A percentile compares a stretch with the other conserved stretches of the same genome.
These are phyloP conservation scores for Palythoa heliodiscus DNA, from an alignment of 92 coral and sea anemone species.

Conservation along the genomic window DNA sequence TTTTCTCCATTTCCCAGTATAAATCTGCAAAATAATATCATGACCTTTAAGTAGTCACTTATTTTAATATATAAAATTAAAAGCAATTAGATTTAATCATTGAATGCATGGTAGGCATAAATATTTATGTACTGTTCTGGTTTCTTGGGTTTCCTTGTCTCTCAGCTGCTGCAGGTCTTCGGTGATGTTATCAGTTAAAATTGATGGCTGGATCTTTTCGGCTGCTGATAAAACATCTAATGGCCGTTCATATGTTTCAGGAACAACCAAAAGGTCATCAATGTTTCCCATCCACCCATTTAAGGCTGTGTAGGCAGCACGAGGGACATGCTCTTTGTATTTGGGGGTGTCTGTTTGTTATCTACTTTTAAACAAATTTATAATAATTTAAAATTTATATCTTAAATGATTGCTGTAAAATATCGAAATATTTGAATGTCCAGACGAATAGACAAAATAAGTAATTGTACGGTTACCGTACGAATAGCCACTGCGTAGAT, in stretches of 20 bases:
- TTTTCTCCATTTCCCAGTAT: no score
- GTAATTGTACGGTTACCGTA: no score
- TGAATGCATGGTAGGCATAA: neutral
- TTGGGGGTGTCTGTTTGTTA: constrained; percentile 35
- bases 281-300: constrained; percentile 23
- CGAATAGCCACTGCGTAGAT: no score
- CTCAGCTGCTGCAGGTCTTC: constrained; percentile 36
- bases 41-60: neutral
- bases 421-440: constrained; percentile 25
- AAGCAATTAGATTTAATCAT: neutral
- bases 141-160: constrained; percentile 38
- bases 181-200: constrained; percentile 13
- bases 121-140: neutral
- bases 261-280: constrained; percentile 25
- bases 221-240: constrained; percentile 19
- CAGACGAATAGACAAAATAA: neutral
- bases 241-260: constrained; percentile 39
- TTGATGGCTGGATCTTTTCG: constrained; percentile 16
- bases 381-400: constrained; percentile 8
- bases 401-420: constrained; percentile 22
- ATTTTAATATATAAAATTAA: neutral
- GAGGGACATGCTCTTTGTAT: constrained; percentile 42
- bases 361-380: constrained; percentile 22
- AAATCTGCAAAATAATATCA: no score
- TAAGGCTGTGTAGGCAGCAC: constrained; percentile 35